Evolutionary conservation across 2,797 vertebrate species (phyloP).

Genomic region (Leptodactylus fallax): DNA sequence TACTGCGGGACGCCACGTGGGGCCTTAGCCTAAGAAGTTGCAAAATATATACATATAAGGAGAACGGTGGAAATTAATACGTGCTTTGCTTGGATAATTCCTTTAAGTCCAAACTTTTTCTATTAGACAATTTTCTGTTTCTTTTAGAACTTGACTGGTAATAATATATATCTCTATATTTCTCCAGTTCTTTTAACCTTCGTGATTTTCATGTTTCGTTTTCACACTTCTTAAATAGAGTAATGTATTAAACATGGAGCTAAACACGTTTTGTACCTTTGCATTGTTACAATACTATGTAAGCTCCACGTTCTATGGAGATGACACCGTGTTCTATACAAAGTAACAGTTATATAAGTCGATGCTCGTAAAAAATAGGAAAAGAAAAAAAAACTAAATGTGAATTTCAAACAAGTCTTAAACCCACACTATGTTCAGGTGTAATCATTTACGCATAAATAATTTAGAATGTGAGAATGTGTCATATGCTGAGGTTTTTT

Average conservation of each 20-base stretch:
- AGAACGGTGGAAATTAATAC: too few species aligned
- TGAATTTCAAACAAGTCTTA: background rate
- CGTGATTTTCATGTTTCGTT: background rate
- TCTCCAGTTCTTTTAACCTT: background rate
- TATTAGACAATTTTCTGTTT: background rate
- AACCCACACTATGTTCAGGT: constrained; percentile 11
- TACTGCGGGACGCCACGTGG: too few species aligned
- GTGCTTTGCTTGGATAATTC: too few species aligned
- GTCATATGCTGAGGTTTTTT: background rate
- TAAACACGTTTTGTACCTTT: background rate
- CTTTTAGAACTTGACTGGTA: background rate
- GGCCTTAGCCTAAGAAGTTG: too few species aligned
- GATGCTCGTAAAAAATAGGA: too few species aligned
- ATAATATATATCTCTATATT: background rate
- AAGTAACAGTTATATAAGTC: background rate
- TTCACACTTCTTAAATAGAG: constrained; percentile 5
- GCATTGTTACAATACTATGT: background rate
- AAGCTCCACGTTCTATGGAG: background rate
- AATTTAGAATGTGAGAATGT: background rate
- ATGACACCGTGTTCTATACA: background rate
- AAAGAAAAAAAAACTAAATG: background rate
- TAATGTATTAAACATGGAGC: background rate
- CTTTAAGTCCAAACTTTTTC: too few species aligned
- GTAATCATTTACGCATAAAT: background rate
- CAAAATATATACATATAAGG: too few species aligned